Conservation (phyloP, 2,113 vertebrate genomes). For the Actinemys pallida region DNA sequence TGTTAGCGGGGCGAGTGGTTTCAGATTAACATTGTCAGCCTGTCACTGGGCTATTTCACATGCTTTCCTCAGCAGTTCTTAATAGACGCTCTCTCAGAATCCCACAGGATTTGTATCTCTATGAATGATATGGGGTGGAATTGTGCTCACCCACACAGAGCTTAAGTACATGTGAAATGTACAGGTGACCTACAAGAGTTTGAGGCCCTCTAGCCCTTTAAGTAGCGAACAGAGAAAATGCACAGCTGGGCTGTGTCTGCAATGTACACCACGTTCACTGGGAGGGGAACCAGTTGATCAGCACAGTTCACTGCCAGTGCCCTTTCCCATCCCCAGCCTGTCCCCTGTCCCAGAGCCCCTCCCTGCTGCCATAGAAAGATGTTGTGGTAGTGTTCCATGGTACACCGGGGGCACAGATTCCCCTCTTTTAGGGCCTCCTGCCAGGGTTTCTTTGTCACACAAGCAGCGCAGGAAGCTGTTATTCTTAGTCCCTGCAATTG, state of each 20-base stretch:
- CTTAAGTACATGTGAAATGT: background rate
- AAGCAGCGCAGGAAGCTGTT: background rate
- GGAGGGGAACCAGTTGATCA: background rate
- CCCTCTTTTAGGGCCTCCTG: background rate
- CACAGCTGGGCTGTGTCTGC: background rate
- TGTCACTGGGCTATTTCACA: background rate
- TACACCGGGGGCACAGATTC: background rate
- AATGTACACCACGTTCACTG: too few relatives aligned
- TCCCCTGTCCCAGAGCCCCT: background rate
- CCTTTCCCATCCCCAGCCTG: background rate
- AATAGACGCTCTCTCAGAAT: background rate
- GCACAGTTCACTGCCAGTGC: background rate
- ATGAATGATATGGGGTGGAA: background rate
- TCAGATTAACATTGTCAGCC: background rate
- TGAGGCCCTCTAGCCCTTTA: background rate
- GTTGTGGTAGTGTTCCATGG: background rate
- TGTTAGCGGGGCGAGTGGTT: background rate
- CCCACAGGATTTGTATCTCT: background rate
- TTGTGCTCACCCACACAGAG: background rate
- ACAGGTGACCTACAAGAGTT: background rate
- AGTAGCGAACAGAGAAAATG: background rate
- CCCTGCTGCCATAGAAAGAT: background rate
- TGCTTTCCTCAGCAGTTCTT: background rate
- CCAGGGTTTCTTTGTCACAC: too few relatives aligned
- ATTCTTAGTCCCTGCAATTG: background rate